Base-by-base conservation (phyloP, 2,888 invertebrate species). In the Myopa tessellatipennis region DNA sequence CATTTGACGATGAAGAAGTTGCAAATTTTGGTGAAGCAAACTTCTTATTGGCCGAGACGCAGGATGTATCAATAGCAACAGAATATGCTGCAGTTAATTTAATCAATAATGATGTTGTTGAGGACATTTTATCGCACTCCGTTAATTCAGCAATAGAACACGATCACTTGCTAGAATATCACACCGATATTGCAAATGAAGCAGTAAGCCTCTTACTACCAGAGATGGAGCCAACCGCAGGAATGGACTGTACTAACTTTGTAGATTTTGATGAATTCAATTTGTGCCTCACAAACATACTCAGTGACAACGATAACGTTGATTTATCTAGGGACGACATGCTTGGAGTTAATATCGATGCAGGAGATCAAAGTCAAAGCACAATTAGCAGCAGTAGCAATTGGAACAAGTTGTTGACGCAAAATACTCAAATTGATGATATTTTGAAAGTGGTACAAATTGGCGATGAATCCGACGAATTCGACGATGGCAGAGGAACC, bases 241-340 rank as follows among this genome's bases (percentile, higher is more conserved):
- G 82, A 10, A 76, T 84, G 55, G 85, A 86, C 71, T 86, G 86
- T 40, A 84, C 82, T 12, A 86, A 82, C 76, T 87, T 85, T 81
- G 85, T 86, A 12, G 87, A 87, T 80, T 86, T 86, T 73, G 87
- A 86, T 81, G 87, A 87, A 81, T 87, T 87, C 55, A 87, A 87
- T 77, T 82, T 87, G 81, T 87, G 87, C 77, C 82, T 87, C 75
- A 87, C 84, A 69, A 87, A 85, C 76, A 85, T 87, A 68, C 83
- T 87, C 26, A 87, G 82, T 76, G 87, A 86, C 55, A 84, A 85
- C 61, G 85, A 84, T 50, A 84, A 85, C 60, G 79, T 45, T 61
- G 79, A 74, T 14, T 78, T 75, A 40, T 80, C 80, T 12, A 78
- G 81, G 38, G 79, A 80, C 7, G 79, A 77, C 55, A 77, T 80